Evolutionary conservation across 2,113 vertebrate species (phyloP).

Genomic region (Notothenia coriiceps): DNA sequence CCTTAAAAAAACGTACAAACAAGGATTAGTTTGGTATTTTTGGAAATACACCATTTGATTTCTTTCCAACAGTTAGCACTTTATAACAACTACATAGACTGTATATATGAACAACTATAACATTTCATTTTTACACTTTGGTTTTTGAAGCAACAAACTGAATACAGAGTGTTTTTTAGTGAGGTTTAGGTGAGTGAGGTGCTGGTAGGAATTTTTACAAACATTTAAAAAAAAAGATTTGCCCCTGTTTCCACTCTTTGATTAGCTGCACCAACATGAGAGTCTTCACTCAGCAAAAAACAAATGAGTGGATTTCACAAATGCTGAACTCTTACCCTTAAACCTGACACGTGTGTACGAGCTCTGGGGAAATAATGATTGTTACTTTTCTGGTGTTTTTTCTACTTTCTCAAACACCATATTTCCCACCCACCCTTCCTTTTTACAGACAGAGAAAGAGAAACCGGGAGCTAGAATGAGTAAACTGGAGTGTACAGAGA

Average conservation of each 20-base stretch:
- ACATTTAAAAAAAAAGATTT: neutral
- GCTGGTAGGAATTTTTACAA: neutral
- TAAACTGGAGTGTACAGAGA: slow-evolving; percentile 49
- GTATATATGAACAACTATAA: neutral
- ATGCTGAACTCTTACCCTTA: neutral
- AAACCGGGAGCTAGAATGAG: slow-evolving; percentile 46
- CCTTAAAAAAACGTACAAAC: no score
- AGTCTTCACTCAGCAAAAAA: neutral
- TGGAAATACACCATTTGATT: neutral
- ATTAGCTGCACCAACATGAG: no score
- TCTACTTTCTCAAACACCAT: slow-evolving; percentile 9
- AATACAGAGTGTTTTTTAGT: neutral
- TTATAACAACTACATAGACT: neutral
- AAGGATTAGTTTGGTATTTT: no score
- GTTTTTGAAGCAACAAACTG: neutral
- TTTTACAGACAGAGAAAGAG: slow-evolving; percentile 16
- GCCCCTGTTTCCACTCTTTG: no score
- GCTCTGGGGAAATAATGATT: neutral
- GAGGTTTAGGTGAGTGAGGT: neutral
- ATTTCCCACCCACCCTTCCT: slow-evolving; percentile 1
- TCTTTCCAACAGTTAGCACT: neutral
- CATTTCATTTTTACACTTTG: neutral
- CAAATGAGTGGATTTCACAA: neutral
- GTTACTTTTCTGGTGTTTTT: neutral
- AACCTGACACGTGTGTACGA: neutral